Conservation (phyloP, 2,888 invertebrate species). For the Timema cristinae region DNA sequence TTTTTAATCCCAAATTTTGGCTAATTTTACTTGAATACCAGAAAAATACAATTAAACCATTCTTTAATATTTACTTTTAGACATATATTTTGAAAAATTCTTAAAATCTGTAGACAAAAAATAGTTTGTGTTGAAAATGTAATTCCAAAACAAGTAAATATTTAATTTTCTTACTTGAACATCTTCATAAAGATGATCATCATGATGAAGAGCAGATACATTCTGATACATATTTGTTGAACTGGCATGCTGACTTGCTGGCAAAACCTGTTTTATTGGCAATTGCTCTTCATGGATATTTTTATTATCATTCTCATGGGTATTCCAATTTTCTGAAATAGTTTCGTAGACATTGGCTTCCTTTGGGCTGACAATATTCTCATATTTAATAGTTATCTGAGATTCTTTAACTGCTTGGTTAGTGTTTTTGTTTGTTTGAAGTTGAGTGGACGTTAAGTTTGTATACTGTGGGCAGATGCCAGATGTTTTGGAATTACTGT, state of each 20-base stretch:
- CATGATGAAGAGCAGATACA: conserved; percentile 36
- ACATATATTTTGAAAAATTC: too few species aligned
- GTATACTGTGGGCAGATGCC: not conserved
- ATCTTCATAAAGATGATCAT: conserved; percentile 55
- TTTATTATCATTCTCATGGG: not conserved
- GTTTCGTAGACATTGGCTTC: conserved; percentile 14
- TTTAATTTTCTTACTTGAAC: conserved; percentile 41
- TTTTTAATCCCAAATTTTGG: too few species aligned
- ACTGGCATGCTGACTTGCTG: not conserved
- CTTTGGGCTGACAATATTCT: conserved; percentile 24
- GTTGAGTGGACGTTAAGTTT: not conserved
- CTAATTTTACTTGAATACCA: too few species aligned
- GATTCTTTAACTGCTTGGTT: conserved; percentile 19
- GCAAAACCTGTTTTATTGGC: not conserved
- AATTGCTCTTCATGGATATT: not conserved
- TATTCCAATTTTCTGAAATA: conserved; percentile 2
- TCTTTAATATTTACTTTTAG: too few species aligned
- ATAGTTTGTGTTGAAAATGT: too few species aligned
- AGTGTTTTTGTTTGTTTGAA: not conserved
- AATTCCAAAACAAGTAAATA: too few species aligned
- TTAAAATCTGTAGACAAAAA: too few species aligned
- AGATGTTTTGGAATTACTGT: too few species aligned
- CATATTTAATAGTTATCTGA: conserved; percentile 25
- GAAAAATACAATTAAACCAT: too few species aligned
- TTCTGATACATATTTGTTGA: conserved; percentile 5